Evolutionary conservation across 2,797 vertebrate species (phyloP), one percentile per base, ranked within the genome.

Genomic region (Apogon talboti): DNA sequence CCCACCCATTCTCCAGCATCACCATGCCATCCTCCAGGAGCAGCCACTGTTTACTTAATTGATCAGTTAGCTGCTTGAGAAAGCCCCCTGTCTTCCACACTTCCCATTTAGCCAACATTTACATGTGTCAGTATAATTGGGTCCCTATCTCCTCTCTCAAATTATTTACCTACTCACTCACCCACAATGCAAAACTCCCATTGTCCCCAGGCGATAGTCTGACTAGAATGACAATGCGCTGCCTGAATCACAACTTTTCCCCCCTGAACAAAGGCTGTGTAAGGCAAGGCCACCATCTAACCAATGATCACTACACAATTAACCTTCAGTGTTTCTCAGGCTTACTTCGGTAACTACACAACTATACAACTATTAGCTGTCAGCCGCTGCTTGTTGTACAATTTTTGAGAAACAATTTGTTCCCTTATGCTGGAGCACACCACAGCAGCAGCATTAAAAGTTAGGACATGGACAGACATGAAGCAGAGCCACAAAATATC

Each of bases 11-110:
- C 67, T 76, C 51, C 46, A 71, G n/a, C 62, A 63, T 42, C 55
- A 48, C 74, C 50, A 42, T 40, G 14, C 21, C 77, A 60, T 57
- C 68, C 37, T 64, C 52, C 67, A 82, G 65, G 71, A 84, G 77
- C 35, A 28, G 81, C 79, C 86, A 79, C 74, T 90, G 89, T 92
- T 91, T 90, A 87, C 85, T 68, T 90, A 91, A 92, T 92, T 89
- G 85, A 91, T 91, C 91, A 92, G 91, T 92, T 89, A 91, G 76
- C 79, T 83, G 83, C 83, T 66, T 83, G 80, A 85, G 74, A 83
- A 85, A 67, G 54, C 76, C 81, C 79, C 77, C 82, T 83, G 82
- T 79, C 73, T 79, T 63, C 66, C 74, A 53, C 76, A 35, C 15
- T 11, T 80, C 68, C 85, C 72, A 83, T 89, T 87, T 84, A 89